Conservation (phyloP, 2,888 invertebrate species). For the Vesta saturnalis region DNA sequence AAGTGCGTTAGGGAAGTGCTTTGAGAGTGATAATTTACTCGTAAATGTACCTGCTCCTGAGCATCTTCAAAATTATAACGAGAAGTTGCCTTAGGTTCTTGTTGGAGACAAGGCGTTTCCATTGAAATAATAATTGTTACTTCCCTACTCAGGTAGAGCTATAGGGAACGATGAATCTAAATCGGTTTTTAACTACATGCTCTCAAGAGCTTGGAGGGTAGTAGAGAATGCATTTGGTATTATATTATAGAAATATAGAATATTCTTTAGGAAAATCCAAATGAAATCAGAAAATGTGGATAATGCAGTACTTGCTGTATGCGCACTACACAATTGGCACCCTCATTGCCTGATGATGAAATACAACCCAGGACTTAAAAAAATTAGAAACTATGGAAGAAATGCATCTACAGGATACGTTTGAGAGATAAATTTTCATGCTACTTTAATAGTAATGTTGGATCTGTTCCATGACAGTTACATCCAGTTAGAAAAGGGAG, state of each 20-base stretch:
- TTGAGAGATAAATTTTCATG: neutral
- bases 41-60: too few species aligned
- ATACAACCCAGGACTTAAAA: neutral
- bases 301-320: neutral
- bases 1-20: too few species aligned
- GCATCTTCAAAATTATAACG: too few species aligned
- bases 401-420: neutral
- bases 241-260: neutral
- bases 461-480: too few species aligned
- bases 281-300: too few species aligned
- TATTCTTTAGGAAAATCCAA: too few species aligned
- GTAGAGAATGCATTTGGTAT: too few species aligned
- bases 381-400: neutral
- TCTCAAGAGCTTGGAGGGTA: neutral
- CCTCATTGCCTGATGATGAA: neutral
- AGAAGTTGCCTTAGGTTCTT: too few species aligned
- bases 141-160: neutral
- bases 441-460: neutral
- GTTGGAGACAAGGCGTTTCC: too few species aligned
- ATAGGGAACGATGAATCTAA: neutral
- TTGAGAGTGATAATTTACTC: too few species aligned
- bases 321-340: neutral
- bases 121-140: too few species aligned
- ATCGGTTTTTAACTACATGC: neutral
- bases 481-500: too few species aligned